Conservation (phyloP, 2,797 vertebrate species). For the Neostethus bicornis region DNA sequence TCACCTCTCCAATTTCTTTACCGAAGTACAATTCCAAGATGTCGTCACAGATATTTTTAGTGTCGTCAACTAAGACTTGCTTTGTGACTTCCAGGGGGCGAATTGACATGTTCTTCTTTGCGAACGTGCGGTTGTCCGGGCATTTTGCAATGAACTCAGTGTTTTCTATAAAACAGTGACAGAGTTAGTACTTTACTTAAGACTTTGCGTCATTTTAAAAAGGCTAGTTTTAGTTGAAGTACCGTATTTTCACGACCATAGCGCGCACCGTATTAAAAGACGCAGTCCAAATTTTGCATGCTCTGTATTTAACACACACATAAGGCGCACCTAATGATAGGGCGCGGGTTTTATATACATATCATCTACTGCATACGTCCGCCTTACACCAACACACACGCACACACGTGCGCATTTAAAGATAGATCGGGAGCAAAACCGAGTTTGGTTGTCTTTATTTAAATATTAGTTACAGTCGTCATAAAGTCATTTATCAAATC, state of each 20-base stretch:
- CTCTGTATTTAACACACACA: too few species aligned
- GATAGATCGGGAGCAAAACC: too few species aligned
- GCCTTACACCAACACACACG: too few species aligned
- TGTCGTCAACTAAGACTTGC: slow-evolving; percentile 62
- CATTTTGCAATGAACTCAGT: slow-evolving; percentile 59
- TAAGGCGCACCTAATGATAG: too few species aligned
- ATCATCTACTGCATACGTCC: too few species aligned
- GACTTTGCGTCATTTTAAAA: background rate
- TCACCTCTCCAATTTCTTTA: slow-evolving; percentile 49
- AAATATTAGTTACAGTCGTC: too few species aligned
- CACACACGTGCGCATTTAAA: too few species aligned
- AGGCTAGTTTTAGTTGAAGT: background rate
- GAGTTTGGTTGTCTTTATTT: too few species aligned
- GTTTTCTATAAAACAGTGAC: slow-evolving; percentile 56
- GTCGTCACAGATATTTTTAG: slow-evolving; percentile 37
- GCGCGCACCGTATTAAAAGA: too few species aligned
- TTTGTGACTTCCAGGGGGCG: slow-evolving; percentile 65
- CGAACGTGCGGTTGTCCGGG: slow-evolving; percentile 60
- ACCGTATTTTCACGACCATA: background rate
- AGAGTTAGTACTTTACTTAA: background rate
- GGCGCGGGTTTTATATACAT: too few species aligned
- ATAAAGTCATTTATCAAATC: too few species aligned
- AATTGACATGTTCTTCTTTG: slow-evolving; percentile 50
- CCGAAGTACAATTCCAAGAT: slow-evolving; percentile 71
- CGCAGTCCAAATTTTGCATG: too few species aligned